These are phyloP conservation scores for Astatoreochromis straeleni DNA, from an alignment of 2,113 vertebrate genomes.

Conservation along the genomic window DNA sequence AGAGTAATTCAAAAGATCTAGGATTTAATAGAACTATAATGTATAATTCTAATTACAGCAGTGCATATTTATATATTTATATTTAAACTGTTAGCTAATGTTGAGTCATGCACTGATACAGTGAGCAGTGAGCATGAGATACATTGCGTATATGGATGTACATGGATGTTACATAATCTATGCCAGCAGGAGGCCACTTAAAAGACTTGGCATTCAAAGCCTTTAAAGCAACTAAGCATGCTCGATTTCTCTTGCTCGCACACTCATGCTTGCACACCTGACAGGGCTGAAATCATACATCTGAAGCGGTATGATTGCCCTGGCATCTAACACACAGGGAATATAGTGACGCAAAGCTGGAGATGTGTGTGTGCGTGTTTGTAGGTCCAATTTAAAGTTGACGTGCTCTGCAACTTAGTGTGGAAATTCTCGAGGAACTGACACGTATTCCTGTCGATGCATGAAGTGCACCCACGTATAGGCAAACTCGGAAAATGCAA, in stretches of 20 bases:
- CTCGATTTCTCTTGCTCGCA: neutral
- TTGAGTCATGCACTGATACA: neutral
- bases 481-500: neutral
- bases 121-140: neutral
- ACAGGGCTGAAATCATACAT: neutral
- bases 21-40: neutral
- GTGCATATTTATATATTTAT: neutral
- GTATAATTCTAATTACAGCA: neutral
- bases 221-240: neutral
- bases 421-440: neutral
- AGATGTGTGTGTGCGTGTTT: neutral
- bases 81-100: neutral
- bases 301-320: constrained; percentile 2
- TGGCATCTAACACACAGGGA: neutral
- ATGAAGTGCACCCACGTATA: neutral
- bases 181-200: neutral
- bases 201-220: neutral
- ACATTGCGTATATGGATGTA: neutral
- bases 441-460: neutral
- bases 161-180: neutral
- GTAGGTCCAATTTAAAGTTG: neutral
- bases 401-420: neutral
- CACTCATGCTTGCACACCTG: neutral
- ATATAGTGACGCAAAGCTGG: neutral
- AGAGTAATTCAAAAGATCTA: neutral